A percentile compares a stretch with the other conserved stretches of the same genome.
These are phyloP conservation scores for Saxidomus purpurata DNA, from an alignment of 1,140 invertebrate genomes.

Conservation along the genomic window DNA sequence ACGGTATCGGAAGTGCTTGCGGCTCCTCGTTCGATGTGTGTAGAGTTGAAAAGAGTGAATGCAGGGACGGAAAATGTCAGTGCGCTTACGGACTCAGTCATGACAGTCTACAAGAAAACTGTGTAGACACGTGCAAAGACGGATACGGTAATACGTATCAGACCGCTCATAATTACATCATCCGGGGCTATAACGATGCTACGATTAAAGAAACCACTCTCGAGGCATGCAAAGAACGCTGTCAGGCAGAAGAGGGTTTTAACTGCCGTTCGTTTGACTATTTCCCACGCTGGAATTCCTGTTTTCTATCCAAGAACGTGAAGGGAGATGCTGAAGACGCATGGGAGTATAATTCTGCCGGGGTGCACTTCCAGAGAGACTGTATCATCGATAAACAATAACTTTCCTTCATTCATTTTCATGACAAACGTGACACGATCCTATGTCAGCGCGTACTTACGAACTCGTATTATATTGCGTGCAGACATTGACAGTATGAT, in stretches of 20 bases:
- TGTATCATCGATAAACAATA: slow-evolving; percentile 28
- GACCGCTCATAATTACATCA: slow-evolving; percentile 39
- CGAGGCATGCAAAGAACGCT: slow-evolving; percentile 25
- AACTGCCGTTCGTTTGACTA: slow-evolving; percentile 44
- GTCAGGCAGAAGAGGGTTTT: slow-evolving; percentile 13
- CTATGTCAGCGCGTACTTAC: too few relatives aligned
- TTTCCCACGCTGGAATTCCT: slow-evolving; percentile 27
- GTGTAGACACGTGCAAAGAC: slow-evolving; percentile 10
- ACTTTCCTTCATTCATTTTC: too few relatives aligned
- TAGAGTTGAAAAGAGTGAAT: slow-evolving; percentile 26
- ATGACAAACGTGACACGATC: too few relatives aligned
- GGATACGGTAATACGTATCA: slow-evolving; percentile 58
- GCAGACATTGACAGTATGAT: too few relatives aligned
- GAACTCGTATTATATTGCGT: too few relatives aligned
- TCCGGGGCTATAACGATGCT: slow-evolving; percentile 33
- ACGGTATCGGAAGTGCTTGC: slow-evolving; percentile 32
- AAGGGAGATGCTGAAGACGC: slow-evolving; percentile 19
- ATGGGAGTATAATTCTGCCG: slow-evolving; percentile 54
- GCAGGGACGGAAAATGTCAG: slow-evolving; percentile 51
- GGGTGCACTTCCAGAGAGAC: slow-evolving; percentile 43
- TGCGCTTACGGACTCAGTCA: slow-evolving; percentile 22
- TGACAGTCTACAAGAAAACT: slow-evolving; percentile 38
- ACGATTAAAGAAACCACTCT: slow-evolving; percentile 15
- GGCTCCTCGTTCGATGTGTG: background rate
- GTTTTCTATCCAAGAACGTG: slow-evolving; percentile 31